Evolutionary conservation across 2,113 vertebrate genomes (phyloP).

Genomic region (Crotophaga sulcirostris): DNA sequence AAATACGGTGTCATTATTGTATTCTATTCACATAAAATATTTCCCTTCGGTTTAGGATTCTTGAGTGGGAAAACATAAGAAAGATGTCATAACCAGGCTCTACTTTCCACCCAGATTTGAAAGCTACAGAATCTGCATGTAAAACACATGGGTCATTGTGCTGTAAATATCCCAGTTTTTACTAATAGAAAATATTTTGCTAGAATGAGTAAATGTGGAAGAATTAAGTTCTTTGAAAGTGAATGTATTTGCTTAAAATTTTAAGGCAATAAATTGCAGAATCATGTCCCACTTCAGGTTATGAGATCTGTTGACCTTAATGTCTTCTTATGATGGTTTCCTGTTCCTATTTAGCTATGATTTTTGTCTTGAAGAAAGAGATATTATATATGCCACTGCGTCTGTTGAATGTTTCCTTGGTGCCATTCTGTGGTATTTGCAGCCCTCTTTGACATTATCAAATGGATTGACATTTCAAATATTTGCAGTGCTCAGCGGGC

Average conservation of each 20-base stretch:
- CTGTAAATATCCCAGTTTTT: not conserved
- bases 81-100: not conserved
- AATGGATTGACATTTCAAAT: conserved; percentile 94
- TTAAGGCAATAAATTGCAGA: conserved; percentile 1
- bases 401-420: conserved; percentile 68
- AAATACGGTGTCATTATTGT: not conserved
- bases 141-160: not conserved
- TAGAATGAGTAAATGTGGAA: not conserved
- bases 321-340: conserved; percentile 38
- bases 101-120: not conserved
- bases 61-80: conserved; percentile 12
- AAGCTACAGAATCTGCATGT: not conserved
- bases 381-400: conserved; percentile 70
- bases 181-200: conserved; percentile 41
- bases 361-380: conserved; percentile 68
- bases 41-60: not conserved
- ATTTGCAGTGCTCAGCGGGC: conserved; percentile 88
- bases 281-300: conserved; percentile 20
- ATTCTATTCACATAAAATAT: not conserved
- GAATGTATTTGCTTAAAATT: conserved; percentile 16
- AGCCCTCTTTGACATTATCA: conserved; percentile 88
- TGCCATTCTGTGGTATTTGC: conserved; percentile 83
- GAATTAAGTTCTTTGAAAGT: not conserved
- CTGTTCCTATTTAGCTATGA: conserved; percentile 54
- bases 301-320: conserved; percentile 66